Evolutionary conservation across 2,113 vertebrate genomes (phyloP), one percentile per base, ranked within the genome.

Genomic region (Sclerurus mexicanus): DNA sequence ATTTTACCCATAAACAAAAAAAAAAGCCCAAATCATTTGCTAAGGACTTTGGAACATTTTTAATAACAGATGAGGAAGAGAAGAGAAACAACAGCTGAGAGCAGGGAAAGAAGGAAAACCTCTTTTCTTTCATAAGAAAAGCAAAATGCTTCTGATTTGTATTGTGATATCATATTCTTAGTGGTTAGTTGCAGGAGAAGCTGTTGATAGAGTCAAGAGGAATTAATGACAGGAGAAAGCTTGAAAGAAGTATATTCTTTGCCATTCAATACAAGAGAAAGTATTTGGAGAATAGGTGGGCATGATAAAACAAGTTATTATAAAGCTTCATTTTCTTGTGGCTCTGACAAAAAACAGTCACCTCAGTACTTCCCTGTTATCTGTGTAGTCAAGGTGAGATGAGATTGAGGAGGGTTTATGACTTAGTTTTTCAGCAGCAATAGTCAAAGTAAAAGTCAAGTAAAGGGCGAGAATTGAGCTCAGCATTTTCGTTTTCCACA

Each of bases 401-500:
- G 71, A 94, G 69, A 88, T 71, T 79, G 83, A 52, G 55, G 28
- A 78, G 52, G 81, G 47, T 90, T 94, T 90, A 71, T 88, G 49
- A 28, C 59, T 91, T 90, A 75, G 68, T 47, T 95, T 90, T 96
- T 59, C 64, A 92, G 74, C 49, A 84, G 55, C 24, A 89, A 52
- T 39, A 91, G 74, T 91, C 64, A 80, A 69, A 96, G 68, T 84
- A 83, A 67, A 95, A 96, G 74, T 75, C 85, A 96, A 72, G 75
- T 68, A 94, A 96, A 96, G 73, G 79, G 78, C 81, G 94, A 86
- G 53, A 86, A 79, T 16, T 80, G 79, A 85, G 35, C 76, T 95
- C 77, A 89, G 72, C 63, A 71, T 87, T 93, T 95, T 93, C 23
- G 92, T 94, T 94, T 94, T 93, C 85, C 79, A 86, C 90, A 30